Conservation (phyloP, 2,113 vertebrate genomes). For the Toxostoma redivivum region DNA sequence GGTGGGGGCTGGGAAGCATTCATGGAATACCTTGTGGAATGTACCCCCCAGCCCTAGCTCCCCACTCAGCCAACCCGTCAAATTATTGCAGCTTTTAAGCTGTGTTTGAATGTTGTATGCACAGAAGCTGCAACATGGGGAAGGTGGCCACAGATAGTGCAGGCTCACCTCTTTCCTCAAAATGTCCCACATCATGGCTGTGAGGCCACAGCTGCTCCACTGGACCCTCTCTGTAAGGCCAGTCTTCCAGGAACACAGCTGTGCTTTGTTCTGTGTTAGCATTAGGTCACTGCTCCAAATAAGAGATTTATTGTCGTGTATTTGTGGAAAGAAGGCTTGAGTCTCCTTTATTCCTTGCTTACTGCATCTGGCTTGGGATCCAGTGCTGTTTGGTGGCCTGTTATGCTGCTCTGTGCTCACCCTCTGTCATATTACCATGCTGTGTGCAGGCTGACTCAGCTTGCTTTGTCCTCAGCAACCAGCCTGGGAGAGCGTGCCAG, state of each 20-base stretch:
- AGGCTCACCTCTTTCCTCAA: background rate
- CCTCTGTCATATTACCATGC: accelerated
- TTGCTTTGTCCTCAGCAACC: background rate
- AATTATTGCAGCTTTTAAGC: background rate
- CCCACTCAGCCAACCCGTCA: background rate
- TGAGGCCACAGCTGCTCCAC: background rate
- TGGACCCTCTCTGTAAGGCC: background rate
- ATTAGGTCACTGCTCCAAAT: background rate
- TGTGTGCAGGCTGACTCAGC: background rate
- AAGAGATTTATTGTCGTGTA: background rate
- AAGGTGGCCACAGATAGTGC: background rate
- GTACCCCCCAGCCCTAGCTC: background rate
- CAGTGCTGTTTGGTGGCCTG: background rate
- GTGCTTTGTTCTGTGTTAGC: background rate
- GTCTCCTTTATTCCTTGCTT: background rate
- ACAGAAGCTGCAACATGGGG: accelerated
- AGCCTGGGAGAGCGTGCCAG: accelerated
- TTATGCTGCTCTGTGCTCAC: background rate
- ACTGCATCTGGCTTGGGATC: background rate
- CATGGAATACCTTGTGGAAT: background rate
- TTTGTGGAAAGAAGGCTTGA: background rate
- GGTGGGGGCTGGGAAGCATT: background rate
- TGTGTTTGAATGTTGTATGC: background rate
- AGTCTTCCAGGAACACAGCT: background rate
- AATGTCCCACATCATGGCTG: accelerated